phyloP scores from a whole-genome alignment of 2,113 vertebrate genomes.

The Microcebus lehilahytsara region DNA sequence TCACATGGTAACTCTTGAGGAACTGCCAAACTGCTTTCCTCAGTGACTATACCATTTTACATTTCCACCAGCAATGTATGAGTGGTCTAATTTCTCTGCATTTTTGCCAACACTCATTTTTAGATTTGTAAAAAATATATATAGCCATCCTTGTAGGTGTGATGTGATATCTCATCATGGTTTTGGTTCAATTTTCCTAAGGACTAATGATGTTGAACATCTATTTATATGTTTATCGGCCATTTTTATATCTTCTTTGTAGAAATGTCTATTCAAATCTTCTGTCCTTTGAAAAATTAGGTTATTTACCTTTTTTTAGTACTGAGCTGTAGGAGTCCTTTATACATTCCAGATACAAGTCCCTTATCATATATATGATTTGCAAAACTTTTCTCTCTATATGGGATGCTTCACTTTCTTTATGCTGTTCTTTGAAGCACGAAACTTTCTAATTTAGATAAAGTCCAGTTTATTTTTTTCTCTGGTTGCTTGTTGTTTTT shows the following conservation, averaged over 20 bases:
- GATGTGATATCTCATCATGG: background rate
- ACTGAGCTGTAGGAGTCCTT: background rate
- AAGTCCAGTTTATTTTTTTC: background rate
- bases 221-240: background rate
- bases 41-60: background rate
- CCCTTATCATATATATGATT: background rate
- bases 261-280: slow-evolving; percentile 28
- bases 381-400: background rate
- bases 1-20: background rate
- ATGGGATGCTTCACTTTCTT: background rate
- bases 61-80: background rate
- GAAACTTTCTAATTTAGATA: background rate
- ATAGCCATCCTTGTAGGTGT: background rate
- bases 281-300: background rate
- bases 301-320: background rate
- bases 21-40: background rate
- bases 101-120: slow-evolving; percentile 8
- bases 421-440: background rate
- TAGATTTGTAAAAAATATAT: background rate
- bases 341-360: background rate
- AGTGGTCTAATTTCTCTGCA: slow-evolving; percentile 13
- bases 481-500: background rate
- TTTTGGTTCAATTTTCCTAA: slow-evolving; percentile 8
- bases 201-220: background rate
- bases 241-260: background rate